A percentile compares a stretch with the other conserved stretches of the same genome.
Conservation (phyloP, 2,113 vertebrate species). For the Brienomyrus brachyistius region DNA sequence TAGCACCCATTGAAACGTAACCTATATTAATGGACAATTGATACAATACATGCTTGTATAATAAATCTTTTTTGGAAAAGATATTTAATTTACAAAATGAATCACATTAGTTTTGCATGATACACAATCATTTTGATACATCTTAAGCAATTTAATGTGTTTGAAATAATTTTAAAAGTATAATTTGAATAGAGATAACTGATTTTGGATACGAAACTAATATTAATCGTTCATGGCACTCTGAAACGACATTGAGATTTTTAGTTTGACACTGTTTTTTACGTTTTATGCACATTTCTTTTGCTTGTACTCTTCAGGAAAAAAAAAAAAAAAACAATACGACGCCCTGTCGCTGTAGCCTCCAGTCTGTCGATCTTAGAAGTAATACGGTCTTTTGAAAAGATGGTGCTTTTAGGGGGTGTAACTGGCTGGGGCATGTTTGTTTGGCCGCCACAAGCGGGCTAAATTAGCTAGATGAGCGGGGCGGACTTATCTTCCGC, state of each 20-base stretch:
- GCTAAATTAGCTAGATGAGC: slow-evolving; percentile 30
- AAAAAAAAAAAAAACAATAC: background rate
- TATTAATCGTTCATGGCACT: background rate
- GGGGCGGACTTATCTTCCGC: background rate
- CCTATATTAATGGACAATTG: no score
- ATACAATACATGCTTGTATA: background rate
- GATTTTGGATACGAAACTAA: background rate
- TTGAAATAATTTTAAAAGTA: background rate
- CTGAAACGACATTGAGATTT: background rate
- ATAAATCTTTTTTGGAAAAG: background rate
- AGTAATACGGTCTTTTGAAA: background rate
- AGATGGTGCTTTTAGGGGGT: background rate
- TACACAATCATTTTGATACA: background rate
- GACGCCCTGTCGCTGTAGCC: background rate
- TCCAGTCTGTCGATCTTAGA: background rate
- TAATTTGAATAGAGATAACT: background rate
- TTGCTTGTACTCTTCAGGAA: background rate
- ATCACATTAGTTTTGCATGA: background rate
- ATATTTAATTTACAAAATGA: background rate
- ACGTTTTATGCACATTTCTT: background rate
- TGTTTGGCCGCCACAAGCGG: slow-evolving; percentile 8
- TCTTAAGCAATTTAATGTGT: background rate
- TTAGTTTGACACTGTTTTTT: background rate
- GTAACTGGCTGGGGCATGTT: background rate
- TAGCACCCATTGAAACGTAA: background rate